Evolutionary conservation across 2,797 vertebrate genomes (phyloP), one percentile per base, ranked within the genome.

Genomic region (Karalla daura): DNA sequence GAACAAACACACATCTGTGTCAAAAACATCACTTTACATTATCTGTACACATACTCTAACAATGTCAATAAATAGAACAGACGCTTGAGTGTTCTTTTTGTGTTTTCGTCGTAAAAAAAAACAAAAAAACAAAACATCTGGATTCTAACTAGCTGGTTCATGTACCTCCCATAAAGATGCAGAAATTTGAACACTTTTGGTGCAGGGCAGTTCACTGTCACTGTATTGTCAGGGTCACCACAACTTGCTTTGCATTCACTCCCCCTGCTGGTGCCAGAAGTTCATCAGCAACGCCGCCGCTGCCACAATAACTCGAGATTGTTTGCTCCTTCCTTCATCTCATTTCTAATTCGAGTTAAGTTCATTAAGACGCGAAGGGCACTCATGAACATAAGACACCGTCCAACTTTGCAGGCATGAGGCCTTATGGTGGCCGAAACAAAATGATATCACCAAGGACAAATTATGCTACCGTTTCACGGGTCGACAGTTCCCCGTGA

Each of bases 1-100:
- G 58, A 84, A 89, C 80, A 82, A 77, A 75, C 67, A 84, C 67
- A 84, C 85, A 74, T 74, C 65, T 67, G 55, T 79, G 67, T 39
- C 60, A 65, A 80, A n/a, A 80, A 81, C 83, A 59, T 61, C 24
- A 63, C 52, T 67, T 70, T 64, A 75, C 66, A 74, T 63, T 30
- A 78, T 72, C 59, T 80, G 69, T 75, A 77, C 72, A 84, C 56
- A 55, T 23, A 75, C 58, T 68, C 23, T 8, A 63, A 61, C 55
- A 46, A 69, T 56, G 54, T 70, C 46, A 86, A 83, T 77, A 81
- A 81, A 84, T 78, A 86, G 12, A 54, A 50, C 18, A 59, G 73
- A 85, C 71, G 71, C 63, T 28, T 44, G 60, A 33, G 65, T 39
- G 52, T 61, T 83, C 30, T 36, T 65, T 30, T 41, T 51, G 47